Conservation (phyloP, 2,113 vertebrate species). For the Pteropus alecto region DNA sequence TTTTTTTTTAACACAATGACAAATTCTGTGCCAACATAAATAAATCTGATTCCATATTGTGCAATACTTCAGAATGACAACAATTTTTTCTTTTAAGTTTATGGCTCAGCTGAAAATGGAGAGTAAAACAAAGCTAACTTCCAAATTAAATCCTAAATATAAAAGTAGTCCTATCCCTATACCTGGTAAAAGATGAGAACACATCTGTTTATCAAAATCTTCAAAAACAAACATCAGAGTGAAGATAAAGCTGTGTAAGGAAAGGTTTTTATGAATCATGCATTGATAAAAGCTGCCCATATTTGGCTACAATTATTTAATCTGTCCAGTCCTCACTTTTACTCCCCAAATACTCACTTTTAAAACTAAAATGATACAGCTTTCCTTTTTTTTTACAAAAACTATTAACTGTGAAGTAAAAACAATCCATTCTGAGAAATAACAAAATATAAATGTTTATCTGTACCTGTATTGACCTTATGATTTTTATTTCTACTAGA, state of each 20-base stretch:
- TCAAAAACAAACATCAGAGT: background rate
- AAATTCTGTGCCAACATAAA: background rate
- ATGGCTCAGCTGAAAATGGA: background rate
- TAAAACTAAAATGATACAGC: background rate
- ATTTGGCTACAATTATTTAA: background rate
- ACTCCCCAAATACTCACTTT: background rate
- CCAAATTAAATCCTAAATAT: background rate
- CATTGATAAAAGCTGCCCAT: background rate
- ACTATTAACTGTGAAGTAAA: background rate
- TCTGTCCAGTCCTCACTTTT: background rate
- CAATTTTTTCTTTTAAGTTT: background rate
- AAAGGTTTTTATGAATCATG: accelerated
- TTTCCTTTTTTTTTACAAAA: background rate
- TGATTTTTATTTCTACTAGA: background rate
- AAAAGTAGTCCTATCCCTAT: background rate
- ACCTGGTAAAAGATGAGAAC: background rate
- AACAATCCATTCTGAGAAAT: background rate
- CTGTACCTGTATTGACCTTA: background rate
- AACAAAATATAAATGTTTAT: conserved; percentile 28
- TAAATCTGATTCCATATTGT: background rate
- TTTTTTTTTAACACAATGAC: background rate
- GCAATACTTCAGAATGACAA: background rate
- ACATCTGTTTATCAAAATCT: background rate
- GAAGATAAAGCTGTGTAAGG: background rate
- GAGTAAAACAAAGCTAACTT: background rate